Base-by-base conservation (phyloP, 2,113 vertebrate species). In the Ptilonorhynchus violaceus region DNA sequence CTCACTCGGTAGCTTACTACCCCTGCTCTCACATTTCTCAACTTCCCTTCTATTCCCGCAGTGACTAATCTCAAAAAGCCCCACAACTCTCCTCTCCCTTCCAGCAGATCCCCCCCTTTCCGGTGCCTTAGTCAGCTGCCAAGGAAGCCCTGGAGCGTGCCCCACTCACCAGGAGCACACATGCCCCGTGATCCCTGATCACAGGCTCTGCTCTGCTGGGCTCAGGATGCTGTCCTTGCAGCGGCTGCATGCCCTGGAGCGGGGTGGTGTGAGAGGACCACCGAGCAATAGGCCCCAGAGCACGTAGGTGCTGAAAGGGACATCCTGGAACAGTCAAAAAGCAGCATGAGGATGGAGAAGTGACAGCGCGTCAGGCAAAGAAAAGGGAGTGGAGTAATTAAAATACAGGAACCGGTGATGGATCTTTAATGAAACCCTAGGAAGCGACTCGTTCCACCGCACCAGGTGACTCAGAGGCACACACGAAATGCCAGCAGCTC, bases 271-370 rank as follows among this genome's bases (percentile, higher is more conserved):
- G 44, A 18, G 50, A 88, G 59, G 15, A 80, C 53, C 66, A 72
- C 70, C 1, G 0, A 82, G 50, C 64, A 89, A 46, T 17, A 39
- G 47, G n/a, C 64, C 56, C 93, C 88, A 87, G 35, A 91, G 88
- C 88, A 85, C 84, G 88, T 4, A 73, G 88, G 60, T 75, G 85
- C 93, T 92, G 85, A 83, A 89, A 91, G 81, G 78, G 56, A 81
- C 94, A 96, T 89, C 87, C 91, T 77, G 80, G 56, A 95, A 59
- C 49, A 86, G 78, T 90, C 94, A 90, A 77, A 91, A 95, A 87
- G 84, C 88, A 95, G 93, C 79, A 92, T 89, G 91, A 92, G 49
- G 79, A 85, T 95, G 94, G 82, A 86, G 66, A 81, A 92, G 77
- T 86, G 80, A 85, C 0, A 92, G 82, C 0, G 3, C 9, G 6